Base-by-base conservation (phyloP, 1,140 invertebrate species). In the Bursaphelenchus mucronatus region DNA sequence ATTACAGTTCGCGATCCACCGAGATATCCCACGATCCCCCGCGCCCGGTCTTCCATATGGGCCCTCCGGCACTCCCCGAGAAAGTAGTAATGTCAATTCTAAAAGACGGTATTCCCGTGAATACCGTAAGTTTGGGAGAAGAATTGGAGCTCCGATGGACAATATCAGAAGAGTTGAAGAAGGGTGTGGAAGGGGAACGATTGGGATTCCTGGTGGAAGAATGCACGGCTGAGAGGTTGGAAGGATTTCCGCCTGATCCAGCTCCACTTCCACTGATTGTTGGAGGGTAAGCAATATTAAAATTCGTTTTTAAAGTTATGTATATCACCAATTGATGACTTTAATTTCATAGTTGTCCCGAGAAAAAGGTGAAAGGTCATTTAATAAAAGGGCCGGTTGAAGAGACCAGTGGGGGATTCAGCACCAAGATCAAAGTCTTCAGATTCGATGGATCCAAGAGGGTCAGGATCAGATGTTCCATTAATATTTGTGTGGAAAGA, bases 361-460 rank as follows among this genome's bases (percentile, higher is more conserved):
- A 80, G 57, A 50, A 63, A 44, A 57, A 63, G 47, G 76, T 76
- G 40, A 50, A 56, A 21, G 66, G 73, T 53, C 68, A 61, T 19
- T 63, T 80, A 40, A 65, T 80, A 21, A 56, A 63, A 30, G 54
- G 66, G 43, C 76, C 77, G 44, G 58, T 77, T 44, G 58, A 59
- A 7, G 65, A 78, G 52, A 68, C 56, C 13, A 30, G 50, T 7
- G 70, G 72, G 43, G 75, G 76, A 30, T 81, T 75, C 61, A 79
- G 63, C 19, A 78, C 77, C n/a, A 71, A 67, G 46, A 66, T 79
- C 53, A 76, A 78, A 66, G 73, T 78, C 11, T 79, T 79, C 63
- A 70, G 77, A 50, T 79, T 79, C 61, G 77, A 79, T 59, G 77
- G 77, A 8, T 81, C 78, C 15, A 43, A 76, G 46, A 64, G 74